Base-by-base conservation (phyloP, 2,113 vertebrate genomes). In the Aix galericulata region DNA sequence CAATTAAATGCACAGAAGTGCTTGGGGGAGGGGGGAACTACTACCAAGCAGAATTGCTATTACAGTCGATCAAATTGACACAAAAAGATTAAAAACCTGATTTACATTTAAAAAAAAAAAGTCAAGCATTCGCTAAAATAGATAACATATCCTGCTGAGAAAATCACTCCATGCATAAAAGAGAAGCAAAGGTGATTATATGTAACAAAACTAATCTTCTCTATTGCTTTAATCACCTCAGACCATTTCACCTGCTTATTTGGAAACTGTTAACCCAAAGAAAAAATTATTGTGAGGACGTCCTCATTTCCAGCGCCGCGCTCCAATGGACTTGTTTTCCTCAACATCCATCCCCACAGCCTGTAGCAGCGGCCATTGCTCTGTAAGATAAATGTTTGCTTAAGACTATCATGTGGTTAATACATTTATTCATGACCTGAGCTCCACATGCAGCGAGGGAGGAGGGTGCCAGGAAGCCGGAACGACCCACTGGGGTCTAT, bases 11-110 rank as follows among this genome's bases (percentile, higher is more conserved):
- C 89, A 97, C 97, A 96, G 96, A 97, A 97, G 93, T 89, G 85
- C 96, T 92, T 95, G 78, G 79, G 48, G 69, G 73, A 82, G 29
- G 44, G 64, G 67, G 32, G 9, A 84, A 75, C 91, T 62, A 84
- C 94, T 91, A 96, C 96, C 95, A 96, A 97, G 95, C 67, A 95
- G 96, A 97, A 96, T 97, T 96, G 88, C 96, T 97, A 92, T 96
- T 97, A 87, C 71, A 64, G 96, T 96, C 97, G 96, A 97, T 98
- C 97, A 98, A 94, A 98, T 85, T 97, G 97, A 97, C 97, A 98
- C 95, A 93, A 96, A 98, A 98, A 97, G 96, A 97, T 97, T 97
- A 95, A 98, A 98, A 98, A 96, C 78, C 91, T 96, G 96, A 97
- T 98, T 97, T 98, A 97, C 96, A 96, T 97, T 69, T 0, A 8